Percentiles rank a stretch among this genome's conserved stretches.
phyloP scores from a whole-genome alignment of 1,140 invertebrate genomes.

The Zaprionus kolodkinae region DNA sequence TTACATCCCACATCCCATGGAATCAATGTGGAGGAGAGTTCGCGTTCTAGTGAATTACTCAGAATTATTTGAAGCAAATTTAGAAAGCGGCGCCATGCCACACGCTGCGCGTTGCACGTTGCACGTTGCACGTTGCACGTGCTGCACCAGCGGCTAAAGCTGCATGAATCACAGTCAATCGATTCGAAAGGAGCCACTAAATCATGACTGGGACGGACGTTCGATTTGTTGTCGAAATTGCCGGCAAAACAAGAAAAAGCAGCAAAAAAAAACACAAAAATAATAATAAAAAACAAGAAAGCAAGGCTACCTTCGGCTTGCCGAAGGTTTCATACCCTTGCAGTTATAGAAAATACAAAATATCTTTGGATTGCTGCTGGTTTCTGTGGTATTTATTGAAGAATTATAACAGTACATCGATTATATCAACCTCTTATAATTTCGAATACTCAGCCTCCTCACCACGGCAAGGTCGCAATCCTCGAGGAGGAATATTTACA shows the following conservation, averaged over 20 bases:
- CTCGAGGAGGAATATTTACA: too few species aligned
- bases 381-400: too few species aligned
- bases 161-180: constrained; percentile 39
- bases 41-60: constrained; percentile 15
- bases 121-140: constrained; percentile 31
- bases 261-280: constrained; percentile 16
- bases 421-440: too few species aligned
- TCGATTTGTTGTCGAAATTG: constrained; percentile 55
- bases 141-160: constrained; percentile 17
- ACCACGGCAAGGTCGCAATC: too few species aligned
- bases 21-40: neutral
- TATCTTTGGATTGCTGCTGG: too few species aligned
- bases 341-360: too few species aligned
- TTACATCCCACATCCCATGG: neutral
- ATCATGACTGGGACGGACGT: constrained; percentile 57
- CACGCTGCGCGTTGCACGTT: neutral
- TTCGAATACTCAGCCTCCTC: too few species aligned
- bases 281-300: neutral
- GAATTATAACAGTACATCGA: too few species aligned
- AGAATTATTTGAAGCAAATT: constrained; percentile 40
- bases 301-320: too few species aligned
- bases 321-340: too few species aligned
- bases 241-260: constrained; percentile 4
- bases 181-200: constrained; percentile 66
- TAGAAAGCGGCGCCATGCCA: constrained; percentile 36